Percentiles rank a stretch among this genome's conserved stretches.
Conservation (phyloP, 1,140 invertebrate genomes). For the Kradibia gibbosae region DNA sequence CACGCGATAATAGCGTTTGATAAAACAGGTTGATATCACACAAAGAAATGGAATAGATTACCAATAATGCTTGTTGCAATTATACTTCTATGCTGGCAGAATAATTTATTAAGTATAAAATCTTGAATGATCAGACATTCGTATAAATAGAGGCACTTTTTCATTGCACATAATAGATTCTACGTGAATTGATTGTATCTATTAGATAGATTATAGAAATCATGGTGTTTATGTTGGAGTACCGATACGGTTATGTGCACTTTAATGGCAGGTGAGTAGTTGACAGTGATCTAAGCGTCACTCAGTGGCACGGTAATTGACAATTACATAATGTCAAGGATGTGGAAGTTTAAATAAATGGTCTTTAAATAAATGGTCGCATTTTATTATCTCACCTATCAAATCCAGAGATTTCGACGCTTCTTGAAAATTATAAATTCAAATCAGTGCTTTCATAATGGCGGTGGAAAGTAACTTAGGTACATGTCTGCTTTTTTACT, state of each 20-base stretch:
- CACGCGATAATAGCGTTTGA: background rate
- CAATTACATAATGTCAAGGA: background rate
- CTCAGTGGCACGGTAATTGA: background rate
- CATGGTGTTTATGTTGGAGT: background rate
- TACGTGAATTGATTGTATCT: background rate
- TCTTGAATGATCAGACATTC: background rate
- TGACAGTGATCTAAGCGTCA: background rate
- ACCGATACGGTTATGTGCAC: background rate
- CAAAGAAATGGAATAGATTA: background rate
- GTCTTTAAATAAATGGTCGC: too few species aligned
- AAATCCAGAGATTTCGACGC: too few species aligned
- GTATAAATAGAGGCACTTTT: background rate
- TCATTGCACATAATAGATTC: background rate
- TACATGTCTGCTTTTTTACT: too few species aligned
- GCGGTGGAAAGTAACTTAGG: too few species aligned
- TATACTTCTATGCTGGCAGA: background rate
- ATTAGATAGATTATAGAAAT: background rate
- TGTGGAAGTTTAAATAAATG: too few species aligned
- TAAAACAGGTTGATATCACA: background rate
- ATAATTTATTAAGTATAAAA: conserved; percentile 22
- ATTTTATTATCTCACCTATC: too few species aligned
- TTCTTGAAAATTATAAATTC: too few species aligned
- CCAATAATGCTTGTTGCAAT: background rate
- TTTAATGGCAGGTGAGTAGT: too few species aligned
- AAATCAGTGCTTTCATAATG: too few species aligned